Evolutionary conservation across 2,797 vertebrate genomes (phyloP).

Genomic region (Spinus olivaceus): DNA sequence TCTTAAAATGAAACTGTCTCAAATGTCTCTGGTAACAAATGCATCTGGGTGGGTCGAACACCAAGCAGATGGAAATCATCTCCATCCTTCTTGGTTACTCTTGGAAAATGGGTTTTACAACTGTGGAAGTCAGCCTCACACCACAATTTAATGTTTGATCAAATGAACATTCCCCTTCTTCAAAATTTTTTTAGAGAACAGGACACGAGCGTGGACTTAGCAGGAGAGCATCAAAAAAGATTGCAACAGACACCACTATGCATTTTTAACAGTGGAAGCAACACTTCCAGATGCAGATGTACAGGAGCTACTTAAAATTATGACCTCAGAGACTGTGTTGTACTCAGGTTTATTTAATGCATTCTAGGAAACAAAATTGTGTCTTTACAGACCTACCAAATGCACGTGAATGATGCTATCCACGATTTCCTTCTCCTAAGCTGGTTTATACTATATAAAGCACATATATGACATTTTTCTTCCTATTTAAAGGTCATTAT

Average conservation of each 20-base stretch:
- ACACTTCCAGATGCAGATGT: neutral
- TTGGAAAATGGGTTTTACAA: neutral
- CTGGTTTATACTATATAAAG: neutral
- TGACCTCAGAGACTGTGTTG: neutral
- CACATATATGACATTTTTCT: slow-evolving; percentile 20
- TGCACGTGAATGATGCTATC: neutral
- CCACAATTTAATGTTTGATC: neutral
- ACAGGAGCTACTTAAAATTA: neutral
- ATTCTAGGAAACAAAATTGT: slow-evolving; percentile 16
- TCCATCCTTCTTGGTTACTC: neutral
- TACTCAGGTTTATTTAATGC: neutral
- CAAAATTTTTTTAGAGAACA: neutral
- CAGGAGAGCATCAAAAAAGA: neutral
- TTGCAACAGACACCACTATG: neutral
- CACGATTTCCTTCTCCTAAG: slow-evolving; percentile 3
- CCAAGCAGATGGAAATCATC: neutral
- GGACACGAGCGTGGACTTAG: neutral
- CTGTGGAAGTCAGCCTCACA: neutral
- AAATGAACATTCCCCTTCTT: neutral
- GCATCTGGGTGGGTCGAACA: neutral
- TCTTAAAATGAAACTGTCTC: neutral
- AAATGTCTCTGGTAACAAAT: slow-evolving; percentile 1
- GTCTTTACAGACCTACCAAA: slow-evolving; percentile 45
- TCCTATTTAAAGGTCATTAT: slow-evolving; percentile 61
- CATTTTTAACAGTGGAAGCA: neutral